Percentiles rank a stretch among this genome's conserved stretches.
These are phyloP conservation scores for Acleris sparsana DNA, from an alignment of 2,888 invertebrate species.

Conservation along the genomic window DNA sequence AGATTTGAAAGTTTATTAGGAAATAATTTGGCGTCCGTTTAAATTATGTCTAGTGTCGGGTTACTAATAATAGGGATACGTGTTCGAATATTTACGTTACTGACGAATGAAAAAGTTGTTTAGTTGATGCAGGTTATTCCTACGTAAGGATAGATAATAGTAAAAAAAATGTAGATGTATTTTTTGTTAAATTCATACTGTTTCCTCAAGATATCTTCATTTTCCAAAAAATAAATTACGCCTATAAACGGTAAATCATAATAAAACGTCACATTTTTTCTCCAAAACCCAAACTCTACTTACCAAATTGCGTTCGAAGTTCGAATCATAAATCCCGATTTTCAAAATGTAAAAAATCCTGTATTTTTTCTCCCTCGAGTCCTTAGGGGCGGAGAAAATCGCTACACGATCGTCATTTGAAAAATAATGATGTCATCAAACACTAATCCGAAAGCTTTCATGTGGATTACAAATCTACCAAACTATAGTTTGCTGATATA, in stretches of 20 bases:
- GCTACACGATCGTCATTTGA: constrained; percentile 78
- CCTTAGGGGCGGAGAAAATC: constrained; percentile 67
- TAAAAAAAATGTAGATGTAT: too few species aligned
- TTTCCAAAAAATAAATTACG: not conserved
- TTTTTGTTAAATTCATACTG: too few species aligned
- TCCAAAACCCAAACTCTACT: constrained; percentile 39
- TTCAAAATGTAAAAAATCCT: constrained; percentile 48
- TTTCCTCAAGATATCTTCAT: too few species aligned
- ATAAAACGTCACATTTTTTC: constrained; percentile 31
- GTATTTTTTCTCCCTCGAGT: constrained; percentile 53
- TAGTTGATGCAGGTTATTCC: too few species aligned
- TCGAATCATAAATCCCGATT: constrained; percentile 70
- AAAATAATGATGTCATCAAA: constrained; percentile 84
- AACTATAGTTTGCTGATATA: constrained; percentile 36
- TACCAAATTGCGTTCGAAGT: constrained; percentile 54
- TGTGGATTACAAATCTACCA: constrained; percentile 73
- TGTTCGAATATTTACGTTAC: not conserved
- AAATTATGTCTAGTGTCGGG: constrained; percentile 22
- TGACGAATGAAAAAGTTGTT: too few species aligned
- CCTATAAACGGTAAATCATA: constrained; percentile 4
- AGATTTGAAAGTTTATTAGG: constrained; percentile 56
- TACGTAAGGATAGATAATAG: too few species aligned
- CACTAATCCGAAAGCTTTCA: constrained; percentile 83
- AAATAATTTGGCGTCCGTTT: constrained; percentile 52
- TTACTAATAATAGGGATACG: constrained; percentile 9